These are phyloP conservation scores for Chydorus sphaericus DNA, from an alignment of 2,888 invertebrate species.

Conservation along the genomic window DNA sequence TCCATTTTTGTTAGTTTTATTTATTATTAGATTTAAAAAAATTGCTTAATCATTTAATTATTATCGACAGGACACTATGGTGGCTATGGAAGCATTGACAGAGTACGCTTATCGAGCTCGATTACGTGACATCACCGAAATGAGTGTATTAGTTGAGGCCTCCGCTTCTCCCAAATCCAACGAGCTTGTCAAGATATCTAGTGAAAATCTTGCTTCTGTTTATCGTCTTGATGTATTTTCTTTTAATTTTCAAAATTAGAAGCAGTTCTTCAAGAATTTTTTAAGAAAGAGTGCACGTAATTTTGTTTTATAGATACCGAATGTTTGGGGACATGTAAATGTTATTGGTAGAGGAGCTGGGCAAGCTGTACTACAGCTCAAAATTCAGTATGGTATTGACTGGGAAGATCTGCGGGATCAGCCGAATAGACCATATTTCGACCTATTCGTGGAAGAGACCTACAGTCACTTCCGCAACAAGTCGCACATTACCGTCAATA, in stretches of 20 bases:
- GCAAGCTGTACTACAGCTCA: constrained; percentile 37
- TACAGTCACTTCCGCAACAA: constrained; percentile 28
- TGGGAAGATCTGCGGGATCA: constrained; percentile 26
- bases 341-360: constrained; percentile 37
- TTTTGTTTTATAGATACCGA: constrained; percentile 26
- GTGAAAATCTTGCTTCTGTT: constrained; percentile 22
- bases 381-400: constrained; percentile 32
- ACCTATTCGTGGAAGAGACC: constrained; percentile 30
- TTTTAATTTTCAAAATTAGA: not conserved
- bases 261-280: not conserved
- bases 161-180: constrained; percentile 23
- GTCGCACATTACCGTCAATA: constrained; percentile 26
- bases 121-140: constrained; percentile 30
- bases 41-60: not conserved
- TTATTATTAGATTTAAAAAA: not conserved
- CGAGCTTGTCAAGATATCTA: constrained; percentile 22
- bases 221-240: constrained; percentile 23
- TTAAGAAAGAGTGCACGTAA: constrained; percentile 1
- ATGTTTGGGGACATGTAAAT: constrained; percentile 37
- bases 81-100: constrained; percentile 37
- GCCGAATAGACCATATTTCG: constrained; percentile 31
- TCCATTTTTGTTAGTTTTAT: constrained; percentile 28
- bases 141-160: constrained; percentile 28
- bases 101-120: constrained; percentile 32
- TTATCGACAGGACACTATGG: constrained; percentile 32